These are phyloP conservation scores for Spodoptera littoralis DNA, from an alignment of 2,888 invertebrate species.

Conservation along the genomic window DNA sequence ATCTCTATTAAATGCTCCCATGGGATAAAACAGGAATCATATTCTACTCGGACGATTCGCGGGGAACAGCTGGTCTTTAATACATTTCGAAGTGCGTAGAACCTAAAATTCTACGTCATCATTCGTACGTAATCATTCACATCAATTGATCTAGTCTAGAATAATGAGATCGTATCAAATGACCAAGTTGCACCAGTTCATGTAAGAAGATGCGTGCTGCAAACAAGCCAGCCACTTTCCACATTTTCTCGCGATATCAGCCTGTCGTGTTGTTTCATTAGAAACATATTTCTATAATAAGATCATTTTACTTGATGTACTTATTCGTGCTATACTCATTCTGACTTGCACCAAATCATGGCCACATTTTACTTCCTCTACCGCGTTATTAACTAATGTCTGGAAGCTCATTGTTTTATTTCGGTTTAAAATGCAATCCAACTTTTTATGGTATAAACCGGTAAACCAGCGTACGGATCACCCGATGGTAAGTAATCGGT, in stretches of 20 bases:
- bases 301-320: constrained; percentile 21
- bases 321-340: constrained; percentile 22
- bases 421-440: not conserved
- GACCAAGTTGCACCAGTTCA: not conserved
- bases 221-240: constrained; percentile 36
- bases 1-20: no score
- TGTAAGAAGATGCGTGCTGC: constrained; percentile 35
- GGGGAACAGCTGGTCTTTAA: no score
- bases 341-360: constrained; percentile 55
- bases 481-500: no score
- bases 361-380: constrained; percentile 72
- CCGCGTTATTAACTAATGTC: constrained; percentile 25
- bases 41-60: no score
- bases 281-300: constrained; percentile 44
- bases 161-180: no score
- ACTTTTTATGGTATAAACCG: no score
- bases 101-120: no score
- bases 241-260: constrained; percentile 43
- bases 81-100: no score
- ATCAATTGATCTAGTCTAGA: no score
- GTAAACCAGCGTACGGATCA: no score
- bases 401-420: constrained; percentile 19
- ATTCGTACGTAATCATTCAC: no score
- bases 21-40: no score
- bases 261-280: constrained; percentile 36